phyloP scores from a whole-genome alignment of 2,797 vertebrate genomes.

The Pangasius macronema region DNA sequence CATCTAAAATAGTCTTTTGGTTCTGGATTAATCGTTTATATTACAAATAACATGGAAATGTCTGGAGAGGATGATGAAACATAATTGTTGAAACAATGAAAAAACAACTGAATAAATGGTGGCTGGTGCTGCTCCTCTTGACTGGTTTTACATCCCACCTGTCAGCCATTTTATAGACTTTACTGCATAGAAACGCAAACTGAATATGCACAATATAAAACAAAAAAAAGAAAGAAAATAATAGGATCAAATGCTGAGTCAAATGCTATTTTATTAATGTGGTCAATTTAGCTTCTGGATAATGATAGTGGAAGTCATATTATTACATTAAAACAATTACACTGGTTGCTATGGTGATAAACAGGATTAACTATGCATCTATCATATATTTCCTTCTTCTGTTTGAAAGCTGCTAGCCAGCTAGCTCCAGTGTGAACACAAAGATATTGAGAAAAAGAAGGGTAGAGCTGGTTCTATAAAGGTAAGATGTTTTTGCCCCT shows the following conservation, averaged over 20 bases:
- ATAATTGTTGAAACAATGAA: background rate
- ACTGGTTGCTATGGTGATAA: background rate
- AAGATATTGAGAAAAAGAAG: background rate
- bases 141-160: background rate
- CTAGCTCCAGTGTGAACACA: background rate
- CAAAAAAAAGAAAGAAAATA: background rate
- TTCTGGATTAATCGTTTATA: background rate
- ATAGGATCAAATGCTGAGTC: background rate
- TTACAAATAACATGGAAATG: background rate
- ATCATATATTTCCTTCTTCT: background rate
- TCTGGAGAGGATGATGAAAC: background rate
- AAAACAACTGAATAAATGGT: background rate
- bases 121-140: background rate
- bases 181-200: background rate
- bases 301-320: background rate
- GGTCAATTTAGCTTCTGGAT: background rate
- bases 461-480: background rate
- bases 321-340: background rate
- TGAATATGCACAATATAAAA: background rate
- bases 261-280: background rate
- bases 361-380: background rate
- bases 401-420: background rate
- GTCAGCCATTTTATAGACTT: background rate
- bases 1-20: background rate
- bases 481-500: background rate